Conservation (phyloP, 2,797 vertebrate genomes). For the Orestias chungarensis region DNA sequence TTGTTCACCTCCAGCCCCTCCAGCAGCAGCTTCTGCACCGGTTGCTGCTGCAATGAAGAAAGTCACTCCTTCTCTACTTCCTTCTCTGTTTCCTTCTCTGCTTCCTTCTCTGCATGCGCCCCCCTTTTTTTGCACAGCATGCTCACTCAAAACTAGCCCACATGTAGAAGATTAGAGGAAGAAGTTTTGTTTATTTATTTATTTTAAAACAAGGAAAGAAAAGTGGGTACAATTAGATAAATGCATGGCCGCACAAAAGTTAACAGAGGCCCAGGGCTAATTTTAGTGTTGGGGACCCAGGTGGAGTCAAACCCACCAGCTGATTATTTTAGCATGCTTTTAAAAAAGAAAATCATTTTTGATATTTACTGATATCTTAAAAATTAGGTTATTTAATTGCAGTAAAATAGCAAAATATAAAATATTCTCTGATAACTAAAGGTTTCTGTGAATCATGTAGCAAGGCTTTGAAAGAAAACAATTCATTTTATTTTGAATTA, state of each 20-base stretch:
- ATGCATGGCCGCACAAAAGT: neutral
- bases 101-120: constrained; percentile 36
- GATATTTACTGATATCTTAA: neutral
- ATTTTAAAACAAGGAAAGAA: no score
- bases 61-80: constrained; percentile 64
- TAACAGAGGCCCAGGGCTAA: neutral
- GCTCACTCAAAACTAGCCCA: constrained; percentile 3
- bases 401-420: neutral
- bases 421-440: no score
- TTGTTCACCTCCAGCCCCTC: constrained; percentile 21
- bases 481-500: no score
- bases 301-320: no score
- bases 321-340: no score
- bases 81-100: constrained; percentile 30
- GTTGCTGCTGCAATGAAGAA: constrained; percentile 28
- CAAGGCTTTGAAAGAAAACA: no score
- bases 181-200: neutral
- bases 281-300: neutral
- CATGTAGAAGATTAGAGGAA: neutral
- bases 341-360: no score
- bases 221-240: no score
- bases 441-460: no score
- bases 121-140: constrained; percentile 29
- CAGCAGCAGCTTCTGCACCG: constrained; percentile 12
- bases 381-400: neutral